Evolutionary conservation across 2,888 invertebrate species (phyloP).

Genomic region (Apodemia hepburni): DNA sequence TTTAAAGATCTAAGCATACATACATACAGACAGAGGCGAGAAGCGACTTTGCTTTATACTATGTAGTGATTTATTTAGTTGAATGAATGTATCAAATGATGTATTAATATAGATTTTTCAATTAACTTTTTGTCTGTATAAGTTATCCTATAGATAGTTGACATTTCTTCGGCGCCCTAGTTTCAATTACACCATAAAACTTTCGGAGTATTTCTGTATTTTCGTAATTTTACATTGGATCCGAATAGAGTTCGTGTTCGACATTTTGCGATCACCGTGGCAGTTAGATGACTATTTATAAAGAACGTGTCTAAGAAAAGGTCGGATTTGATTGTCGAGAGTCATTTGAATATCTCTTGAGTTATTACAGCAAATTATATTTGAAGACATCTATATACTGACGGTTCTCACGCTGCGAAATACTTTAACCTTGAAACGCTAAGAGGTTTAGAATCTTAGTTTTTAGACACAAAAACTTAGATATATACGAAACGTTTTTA

Average conservation of each 20-base stretch:
- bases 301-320: slow-evolving; percentile 77
- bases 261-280: slow-evolving; percentile 73
- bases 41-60: no score
- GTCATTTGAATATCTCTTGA: slow-evolving; percentile 75
- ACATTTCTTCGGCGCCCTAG: background rate
- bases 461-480: slow-evolving; percentile 10
- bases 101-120: no score
- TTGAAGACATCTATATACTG: slow-evolving; percentile 67
- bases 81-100: no score
- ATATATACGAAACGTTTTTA: slow-evolving; percentile 17
- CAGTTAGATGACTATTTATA: slow-evolving; percentile 77
- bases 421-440: slow-evolving; percentile 64
- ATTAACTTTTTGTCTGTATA: background rate
- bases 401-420: slow-evolving; percentile 72
- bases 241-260: slow-evolving; percentile 76
- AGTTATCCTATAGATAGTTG: background rate
- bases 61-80: no score
- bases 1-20: no score
- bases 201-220: slow-evolving; percentile 55
- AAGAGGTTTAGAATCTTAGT: slow-evolving; percentile 45
- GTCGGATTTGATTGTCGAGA: slow-evolving; percentile 77
- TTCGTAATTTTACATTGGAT: slow-evolving; percentile 64
- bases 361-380: slow-evolving; percentile 76
- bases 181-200: slow-evolving; percentile 4
- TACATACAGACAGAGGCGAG: no score